Evolutionary conservation across 2,113 vertebrate species (phyloP).

Genomic region (Epinephelus fuscoguttatus): DNA sequence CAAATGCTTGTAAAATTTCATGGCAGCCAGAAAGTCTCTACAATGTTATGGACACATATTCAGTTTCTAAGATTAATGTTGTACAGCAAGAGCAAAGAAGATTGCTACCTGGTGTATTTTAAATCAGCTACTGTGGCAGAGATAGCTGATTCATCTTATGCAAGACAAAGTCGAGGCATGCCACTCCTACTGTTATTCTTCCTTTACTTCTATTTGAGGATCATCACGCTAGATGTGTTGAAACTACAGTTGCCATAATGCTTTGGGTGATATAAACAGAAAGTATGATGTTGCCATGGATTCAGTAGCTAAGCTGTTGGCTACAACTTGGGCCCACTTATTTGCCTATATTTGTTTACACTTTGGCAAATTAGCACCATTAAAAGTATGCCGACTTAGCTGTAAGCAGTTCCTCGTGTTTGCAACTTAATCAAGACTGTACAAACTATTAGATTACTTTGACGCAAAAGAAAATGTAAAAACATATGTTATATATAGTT

Average conservation of each 20-base stretch:
- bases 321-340: not conserved
- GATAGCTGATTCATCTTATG: not conserved
- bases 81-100: slow-evolving; percentile 16
- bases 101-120: slow-evolving; percentile 20
- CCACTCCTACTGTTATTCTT: not conserved
- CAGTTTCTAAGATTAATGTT: slow-evolving; percentile 26
- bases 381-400: not conserved
- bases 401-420: not conserved
- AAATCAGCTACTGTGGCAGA: not conserved
- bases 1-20: slow-evolving; percentile 33
- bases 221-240: not conserved
- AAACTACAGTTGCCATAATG: not conserved
- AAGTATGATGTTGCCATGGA: not conserved
- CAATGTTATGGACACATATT: not conserved
- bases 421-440: not conserved
- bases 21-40: not conserved
- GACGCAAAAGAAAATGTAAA: not conserved
- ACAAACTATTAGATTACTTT: not conserved
- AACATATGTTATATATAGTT: not conserved
- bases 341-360: not conserved
- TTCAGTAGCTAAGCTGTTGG: not conserved
- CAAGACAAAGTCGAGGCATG: not conserved
- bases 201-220: not conserved
- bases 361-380: not conserved
- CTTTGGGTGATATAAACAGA: no score